A percentile compares a stretch with the other conserved stretches of the same genome.
phyloP scores from a whole-genome alignment of 1,140 invertebrate genomes.

The Drosophila novamexicana region DNA sequence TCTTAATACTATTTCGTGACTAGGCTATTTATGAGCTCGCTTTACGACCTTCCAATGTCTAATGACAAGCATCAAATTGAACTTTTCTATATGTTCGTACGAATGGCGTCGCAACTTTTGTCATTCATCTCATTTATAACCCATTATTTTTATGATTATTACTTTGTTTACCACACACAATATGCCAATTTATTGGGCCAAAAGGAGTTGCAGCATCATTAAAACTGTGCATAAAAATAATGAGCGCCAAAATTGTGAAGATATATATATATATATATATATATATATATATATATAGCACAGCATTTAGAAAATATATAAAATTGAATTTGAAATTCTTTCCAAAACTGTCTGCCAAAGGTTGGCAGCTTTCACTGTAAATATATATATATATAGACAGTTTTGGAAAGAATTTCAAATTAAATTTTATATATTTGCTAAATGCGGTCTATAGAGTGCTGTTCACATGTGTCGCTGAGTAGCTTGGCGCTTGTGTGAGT shows the following conservation, averaged over 20 bases:
- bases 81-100: constrained; percentile 25
- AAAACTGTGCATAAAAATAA: constrained; percentile 58
- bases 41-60: constrained; percentile 3
- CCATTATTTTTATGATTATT: constrained; percentile 66
- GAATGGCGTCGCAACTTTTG: constrained; percentile 42
- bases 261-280: background rate
- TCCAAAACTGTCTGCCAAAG: too few relatives aligned
- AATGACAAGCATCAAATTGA: constrained; percentile 28
- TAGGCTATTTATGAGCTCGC: constrained; percentile 28
- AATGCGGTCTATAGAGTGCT: constrained; percentile 3
- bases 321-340: too few relatives aligned
- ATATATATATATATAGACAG: constrained; percentile 7
- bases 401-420: constrained; percentile 24
- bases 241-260: constrained; percentile 34
- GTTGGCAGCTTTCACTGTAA: too few relatives aligned
- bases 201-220: constrained; percentile 23
- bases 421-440: constrained; percentile 44
- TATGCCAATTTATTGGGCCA: constrained; percentile 27
- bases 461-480: constrained; percentile 24
- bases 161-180: constrained; percentile 57
- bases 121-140: constrained; percentile 48
- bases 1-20: constrained; percentile 28
- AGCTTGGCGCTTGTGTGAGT: constrained; percentile 61
- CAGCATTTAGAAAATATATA: too few relatives aligned
- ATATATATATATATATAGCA: background rate